Evolutionary conservation across 23 tunicate genomes (phyloP), one percentile per base, ranked within the genome.

Genomic region (Styela plicata): DNA sequence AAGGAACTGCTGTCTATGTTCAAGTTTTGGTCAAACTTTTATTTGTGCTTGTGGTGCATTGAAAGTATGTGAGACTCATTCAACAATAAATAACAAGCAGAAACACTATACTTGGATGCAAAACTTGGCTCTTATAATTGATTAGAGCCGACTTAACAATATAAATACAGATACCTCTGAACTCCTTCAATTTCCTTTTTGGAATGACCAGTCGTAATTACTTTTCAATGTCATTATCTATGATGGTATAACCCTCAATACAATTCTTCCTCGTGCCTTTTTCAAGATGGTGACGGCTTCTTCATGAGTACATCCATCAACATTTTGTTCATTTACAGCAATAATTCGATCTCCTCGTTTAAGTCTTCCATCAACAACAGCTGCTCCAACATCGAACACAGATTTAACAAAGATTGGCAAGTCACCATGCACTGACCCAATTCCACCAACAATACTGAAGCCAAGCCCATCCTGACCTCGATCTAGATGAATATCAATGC

Each of bases 211-310:
- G 73, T 13, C 27, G 16, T 17, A 68, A 13, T 68, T 68, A 61
- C 64, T 19, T 21, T 21, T 68, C 73, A 29, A 23, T 68, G 16
- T 13, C 13, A 68, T 20, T 33, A 33, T 52, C 83, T 76, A 86
- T 2, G 99, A 80, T 13, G 99, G 96, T 2, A 96, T 74, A 3
- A 96, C 85, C 0, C 79, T 79, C 18, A 96, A 82, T 2, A 96
- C 77, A 29, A 96, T 84, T 31, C 28, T 64, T 62, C 80, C 76
- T 1, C 74, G 34, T 3, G 86, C 73, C 28, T 80, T 76, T 75
- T 90, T 90, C 34, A 96, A 69, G n/a, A 94, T 88, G 35, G 87
- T 94, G 27, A 94, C 99, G 2, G 99, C 95, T 32, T 96, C 99
- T 70, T 90, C 89, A 65, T 91, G 99, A 2, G 96, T 96, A 84